Conservation (phyloP, 30 jellyfish, hydroid and myxozoan genomes). For the Rhopilema esculentum region DNA sequence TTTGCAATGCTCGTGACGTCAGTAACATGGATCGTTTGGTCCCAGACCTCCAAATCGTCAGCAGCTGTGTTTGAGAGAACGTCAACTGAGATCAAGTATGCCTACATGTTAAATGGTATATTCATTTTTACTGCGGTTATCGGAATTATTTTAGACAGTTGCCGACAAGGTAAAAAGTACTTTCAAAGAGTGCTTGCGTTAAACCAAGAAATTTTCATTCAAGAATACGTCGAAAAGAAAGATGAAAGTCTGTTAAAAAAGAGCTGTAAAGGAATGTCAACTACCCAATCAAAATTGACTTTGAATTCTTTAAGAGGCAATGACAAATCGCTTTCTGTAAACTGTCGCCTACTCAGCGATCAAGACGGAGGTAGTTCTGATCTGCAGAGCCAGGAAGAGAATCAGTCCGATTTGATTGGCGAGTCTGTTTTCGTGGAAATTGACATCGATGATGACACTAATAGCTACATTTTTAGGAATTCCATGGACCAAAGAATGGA, state of each 20-base stretch:
- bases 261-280: not conserved
- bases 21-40: constrained; percentile 76
- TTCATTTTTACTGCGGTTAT: constrained; percentile 73
- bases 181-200: constrained; percentile 64
- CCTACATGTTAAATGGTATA: constrained; percentile 66
- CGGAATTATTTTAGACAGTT: constrained; percentile 67
- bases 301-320: not conserved
- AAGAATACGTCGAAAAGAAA: constrained; percentile 46
- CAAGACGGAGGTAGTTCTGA: not conserved
- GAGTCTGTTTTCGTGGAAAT: constrained; percentile 49
- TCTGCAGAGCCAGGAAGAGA: not conserved
- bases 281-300: not conserved
- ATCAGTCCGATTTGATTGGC: not conserved
- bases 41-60: constrained; percentile 78
- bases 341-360: not conserved
- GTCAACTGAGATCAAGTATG: constrained; percentile 75
- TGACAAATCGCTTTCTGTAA: not conserved
- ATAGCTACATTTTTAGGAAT: not conserved
- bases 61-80: constrained; percentile 77
- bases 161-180: constrained; percentile 66
- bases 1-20: constrained; percentile 74
- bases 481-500: not conserved
- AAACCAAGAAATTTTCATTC: constrained; percentile 55
- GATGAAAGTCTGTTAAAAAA: not conserved
- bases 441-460: constrained; percentile 42